A percentile compares a stretch with the other conserved stretches of the same genome.
phyloP scores from a whole-genome alignment of 2,797 vertebrate genomes.

The Cyprinella venusta region DNA sequence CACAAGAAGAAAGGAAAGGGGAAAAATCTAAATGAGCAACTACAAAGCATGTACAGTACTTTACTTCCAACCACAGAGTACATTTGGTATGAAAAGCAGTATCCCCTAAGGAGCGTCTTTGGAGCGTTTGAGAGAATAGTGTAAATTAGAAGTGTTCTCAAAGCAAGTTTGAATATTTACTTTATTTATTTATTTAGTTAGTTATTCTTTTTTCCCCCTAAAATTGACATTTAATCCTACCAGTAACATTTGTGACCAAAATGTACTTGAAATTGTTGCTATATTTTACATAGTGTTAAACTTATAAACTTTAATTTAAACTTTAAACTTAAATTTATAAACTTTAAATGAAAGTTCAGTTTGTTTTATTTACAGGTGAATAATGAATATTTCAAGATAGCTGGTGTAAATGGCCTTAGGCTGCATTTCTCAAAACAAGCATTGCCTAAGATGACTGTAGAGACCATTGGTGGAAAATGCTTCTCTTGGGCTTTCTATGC shows the following conservation, averaged over 20 bases:
- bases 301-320: too few species aligned
- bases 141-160: neutral
- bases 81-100: neutral
- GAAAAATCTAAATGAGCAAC: too few species aligned
- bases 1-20: neutral
- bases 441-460: neutral
- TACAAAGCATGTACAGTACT: neutral
- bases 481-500: too few species aligned
- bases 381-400: neutral
- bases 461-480: neutral
- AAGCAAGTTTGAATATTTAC: neutral
- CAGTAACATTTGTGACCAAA: neutral
- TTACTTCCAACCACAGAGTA: neutral
- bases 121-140: too few species aligned
- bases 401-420: neutral
- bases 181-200: neutral
- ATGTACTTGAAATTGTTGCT: neutral
- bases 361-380: neutral
- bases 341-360: neutral
- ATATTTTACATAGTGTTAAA: neutral
- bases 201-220: neutral
- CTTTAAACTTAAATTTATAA: too few species aligned
- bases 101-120: neutral
- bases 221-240: neutral
- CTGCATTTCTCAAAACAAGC: neutral